phyloP scores from a whole-genome alignment of 1,140 invertebrate species.

The Drosophila sp. region DNA sequence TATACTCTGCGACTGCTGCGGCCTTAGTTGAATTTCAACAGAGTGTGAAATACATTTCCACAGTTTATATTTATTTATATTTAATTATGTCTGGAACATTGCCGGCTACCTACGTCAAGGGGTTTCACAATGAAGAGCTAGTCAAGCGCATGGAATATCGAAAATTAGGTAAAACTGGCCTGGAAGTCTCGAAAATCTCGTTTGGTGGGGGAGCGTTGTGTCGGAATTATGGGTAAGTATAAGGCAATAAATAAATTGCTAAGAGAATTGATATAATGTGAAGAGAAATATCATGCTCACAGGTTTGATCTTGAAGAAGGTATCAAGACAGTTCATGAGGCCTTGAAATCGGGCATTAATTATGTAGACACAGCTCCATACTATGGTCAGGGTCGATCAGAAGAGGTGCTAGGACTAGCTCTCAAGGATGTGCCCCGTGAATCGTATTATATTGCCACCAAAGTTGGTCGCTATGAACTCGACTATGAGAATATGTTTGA shows the following conservation, averaged over 20 bases:
- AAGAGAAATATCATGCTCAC: conserved; percentile 77
- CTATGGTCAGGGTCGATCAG: conserved; percentile 94
- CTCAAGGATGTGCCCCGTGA: conserved; percentile 90
- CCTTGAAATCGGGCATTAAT: conserved; percentile 94
- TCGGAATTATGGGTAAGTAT: conserved; percentile 55
- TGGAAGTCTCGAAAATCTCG: conserved; percentile 85
- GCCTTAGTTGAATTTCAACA: conserved; percentile 22
- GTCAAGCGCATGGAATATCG: conserved; percentile 86
- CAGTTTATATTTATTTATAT: neutral
- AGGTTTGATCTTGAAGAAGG: conserved; percentile 85
- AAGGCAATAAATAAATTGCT: neutral
- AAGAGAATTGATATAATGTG: neutral
- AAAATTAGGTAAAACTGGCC: conserved; percentile 84
- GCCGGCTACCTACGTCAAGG: conserved; percentile 85
- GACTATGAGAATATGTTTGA: conserved; percentile 92
- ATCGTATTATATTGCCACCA: conserved; percentile 94
- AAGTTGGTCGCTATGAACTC: conserved; percentile 93
- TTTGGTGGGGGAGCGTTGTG: conserved; percentile 83
- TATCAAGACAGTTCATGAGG: conserved; percentile 87
- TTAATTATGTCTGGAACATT: conserved; percentile 60
- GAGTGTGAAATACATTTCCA: conserved; percentile 21
- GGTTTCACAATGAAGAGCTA: conserved; percentile 85
- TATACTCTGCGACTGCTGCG: neutral
- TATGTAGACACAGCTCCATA: conserved; percentile 96
- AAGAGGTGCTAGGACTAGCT: conserved; percentile 92